Base-by-base conservation (phyloP, 2,797 vertebrate species). In the Molossus alvarezi region DNA sequence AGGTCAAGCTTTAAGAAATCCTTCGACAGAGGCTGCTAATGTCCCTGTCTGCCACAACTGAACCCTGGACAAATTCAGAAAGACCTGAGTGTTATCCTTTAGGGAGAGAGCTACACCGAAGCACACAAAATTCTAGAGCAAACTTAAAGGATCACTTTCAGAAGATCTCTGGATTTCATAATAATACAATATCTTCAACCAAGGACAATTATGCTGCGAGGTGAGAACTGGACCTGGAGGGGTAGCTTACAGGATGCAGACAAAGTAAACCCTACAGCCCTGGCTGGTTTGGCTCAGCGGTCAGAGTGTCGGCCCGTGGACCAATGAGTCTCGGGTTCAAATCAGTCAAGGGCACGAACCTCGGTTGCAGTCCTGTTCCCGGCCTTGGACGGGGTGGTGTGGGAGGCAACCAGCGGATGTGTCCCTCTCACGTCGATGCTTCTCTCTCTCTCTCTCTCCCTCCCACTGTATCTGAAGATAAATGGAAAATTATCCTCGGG, bases 211-310 rank as follows among this genome's bases (percentile, higher is more conserved):
- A 29, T 0, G 1, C 75, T 55, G 27, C 7, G 21, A 80, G n/a
- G 69, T 57, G 75, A 82, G 57, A 80, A 9, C 0, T 15, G 25
- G 62, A 62, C n/a, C 53, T 57, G 13, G 2, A 84, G 21, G n/a
- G 65, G 76, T 89, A 69, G 57, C 72, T 81, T 72, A 33, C 1
- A 37, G 58, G 48, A 87, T 64, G 27, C 91, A 53, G 37, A 85
- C 81, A 77, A 95, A 94, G 79, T 96, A 96, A 97, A 97, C 95
- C 57, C 93, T 48, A 91, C 62, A 94, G 87, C 81, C 41, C 41
- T 45, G 41, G 41, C 41, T 45, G 41, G 5, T 45, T 45, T 45
- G 41, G 41, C 41, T 45, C 41, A 45, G 41, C 41, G 41, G 41
- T 5, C 6, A 45, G 41, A 45, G 41, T 6, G 41, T 45, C 41